phyloP scores from a whole-genome alignment of 1,140 invertebrate species.

The Potamilus streckersoni region DNA sequence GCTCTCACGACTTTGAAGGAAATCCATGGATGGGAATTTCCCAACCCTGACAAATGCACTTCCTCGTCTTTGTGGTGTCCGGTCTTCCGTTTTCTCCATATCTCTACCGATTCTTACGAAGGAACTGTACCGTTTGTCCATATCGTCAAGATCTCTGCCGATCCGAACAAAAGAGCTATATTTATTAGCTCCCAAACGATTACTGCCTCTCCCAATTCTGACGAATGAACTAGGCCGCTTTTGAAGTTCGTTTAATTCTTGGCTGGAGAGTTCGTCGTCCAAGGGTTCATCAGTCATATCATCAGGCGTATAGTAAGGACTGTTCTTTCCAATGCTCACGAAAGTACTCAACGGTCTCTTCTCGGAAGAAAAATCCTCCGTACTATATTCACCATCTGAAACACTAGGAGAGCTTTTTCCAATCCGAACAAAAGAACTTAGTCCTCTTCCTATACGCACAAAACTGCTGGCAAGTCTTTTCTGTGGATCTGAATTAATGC shows the following conservation, averaged over 20 bases:
- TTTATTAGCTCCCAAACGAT: background rate
- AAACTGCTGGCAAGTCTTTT: conserved; percentile 27
- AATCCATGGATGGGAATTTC: conserved; percentile 22
- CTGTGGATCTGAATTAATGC: background rate
- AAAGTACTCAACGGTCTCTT: conserved; percentile 17
- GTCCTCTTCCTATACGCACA: conserved; percentile 26
- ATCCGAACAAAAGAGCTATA: conserved; percentile 18
- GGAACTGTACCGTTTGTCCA: background rate
- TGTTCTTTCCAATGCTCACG: conserved; percentile 19
- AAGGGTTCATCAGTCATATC: background rate
- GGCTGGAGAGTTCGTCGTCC: background rate
- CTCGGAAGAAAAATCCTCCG: too few relatives aligned
- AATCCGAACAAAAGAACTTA: conserved; percentile 26
- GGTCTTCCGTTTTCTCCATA: background rate
- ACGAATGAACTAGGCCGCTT: conserved; percentile 6
- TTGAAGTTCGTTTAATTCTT: conserved; percentile 2
- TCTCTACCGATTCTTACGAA: background rate
- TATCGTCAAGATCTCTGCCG: conserved; percentile 1
- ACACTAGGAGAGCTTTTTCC: background rate
- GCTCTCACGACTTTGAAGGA: background rate
- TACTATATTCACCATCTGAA: background rate
- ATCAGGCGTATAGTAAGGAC: background rate
- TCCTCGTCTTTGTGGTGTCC: background rate
- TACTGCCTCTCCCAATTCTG: background rate
- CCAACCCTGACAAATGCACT: conserved; percentile 27